Evolutionary conservation across 2,888 invertebrate species (phyloP).

Genomic region (Pammene aurita): DNA sequence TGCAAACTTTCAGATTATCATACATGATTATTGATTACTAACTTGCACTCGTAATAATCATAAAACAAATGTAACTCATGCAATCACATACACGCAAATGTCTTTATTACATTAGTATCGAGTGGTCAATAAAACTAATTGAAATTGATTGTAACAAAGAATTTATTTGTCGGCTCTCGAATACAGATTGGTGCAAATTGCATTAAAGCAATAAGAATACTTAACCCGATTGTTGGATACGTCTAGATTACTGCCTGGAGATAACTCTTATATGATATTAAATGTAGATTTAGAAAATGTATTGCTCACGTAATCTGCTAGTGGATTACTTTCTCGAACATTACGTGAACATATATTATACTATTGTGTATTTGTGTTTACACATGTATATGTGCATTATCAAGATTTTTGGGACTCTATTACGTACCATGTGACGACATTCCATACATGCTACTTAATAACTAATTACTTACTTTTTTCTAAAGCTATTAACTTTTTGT

Average conservation of each 20-base stretch:
- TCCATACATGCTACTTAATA: too few species aligned
- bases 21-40: not conserved
- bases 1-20: not conserved
- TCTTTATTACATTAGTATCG: conserved; percentile 23
- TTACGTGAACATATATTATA: not conserved
- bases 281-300: conserved; percentile 29
- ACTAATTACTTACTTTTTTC: too few species aligned
- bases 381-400: too few species aligned
- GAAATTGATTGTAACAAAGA: conserved; percentile 32
- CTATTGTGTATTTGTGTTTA: too few species aligned
- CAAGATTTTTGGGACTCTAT: too few species aligned
- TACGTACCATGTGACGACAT: too few species aligned
- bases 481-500: too few species aligned
- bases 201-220: conserved; percentile 21
- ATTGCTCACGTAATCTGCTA: not conserved
- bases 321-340: conserved; percentile 20
- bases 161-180: conserved; percentile 17
- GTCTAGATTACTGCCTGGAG: conserved; percentile 15
- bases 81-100: conserved; percentile 1
- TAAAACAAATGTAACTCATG: conserved; percentile 1
- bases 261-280: conserved; percentile 9
- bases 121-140: conserved; percentile 38
- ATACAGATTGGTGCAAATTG: conserved; percentile 28
- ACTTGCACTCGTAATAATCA: not conserved
- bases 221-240: conserved; percentile 26